Evolutionary conservation across 2,797 vertebrate genomes (phyloP), one percentile per base, ranked within the genome.

Genomic region (Danio jaintianensis): DNA sequence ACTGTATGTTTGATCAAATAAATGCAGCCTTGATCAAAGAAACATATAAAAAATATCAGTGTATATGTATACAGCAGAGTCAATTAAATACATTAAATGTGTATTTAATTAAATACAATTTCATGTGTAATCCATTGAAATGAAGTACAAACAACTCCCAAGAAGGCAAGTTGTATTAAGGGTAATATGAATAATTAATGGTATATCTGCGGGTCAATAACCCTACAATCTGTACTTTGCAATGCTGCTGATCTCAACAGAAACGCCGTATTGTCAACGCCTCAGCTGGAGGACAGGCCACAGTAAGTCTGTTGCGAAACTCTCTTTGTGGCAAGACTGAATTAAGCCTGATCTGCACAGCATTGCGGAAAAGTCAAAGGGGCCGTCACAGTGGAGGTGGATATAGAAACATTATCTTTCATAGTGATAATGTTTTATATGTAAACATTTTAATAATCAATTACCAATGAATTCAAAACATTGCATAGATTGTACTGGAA

Each of bases 201-300:
- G 83, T 78, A 45, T 67, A 63, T 43, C 15, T 13, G 38, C 80
- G 36, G 66, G 47, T 61, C 59, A 82, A n/a, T 81, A 18, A 83
- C 73, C 81, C 61, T 86, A 88, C 59, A 88, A 85, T 53, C 6
- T 92, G 82, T 90, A 81, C 87, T 84, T 92, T 88, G 91, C 83
- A 83, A 87, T 91, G 87, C 88, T 92, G 92, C 88, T 94, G 86
- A 87, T 93, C 83, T 91, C 92, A 92, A 94, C 93, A 95, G 94
- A 95, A 94, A 90, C 93, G 93, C 15, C 93, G 93, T 87, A 94
- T 94, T 93, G 93, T 95, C 86, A 92, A 94, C 89, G 89, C 91
- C 85, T 94, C 93, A 93, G 91, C 90, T 86, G 93, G 93, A 93
- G 93, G 91, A 84, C 90, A 91, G 88, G 89, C 91, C 90, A 92